Evolutionary conservation across 2,797 vertebrate species (phyloP), one percentile per base, ranked within the genome.

Genomic region (Picus viridis): DNA sequence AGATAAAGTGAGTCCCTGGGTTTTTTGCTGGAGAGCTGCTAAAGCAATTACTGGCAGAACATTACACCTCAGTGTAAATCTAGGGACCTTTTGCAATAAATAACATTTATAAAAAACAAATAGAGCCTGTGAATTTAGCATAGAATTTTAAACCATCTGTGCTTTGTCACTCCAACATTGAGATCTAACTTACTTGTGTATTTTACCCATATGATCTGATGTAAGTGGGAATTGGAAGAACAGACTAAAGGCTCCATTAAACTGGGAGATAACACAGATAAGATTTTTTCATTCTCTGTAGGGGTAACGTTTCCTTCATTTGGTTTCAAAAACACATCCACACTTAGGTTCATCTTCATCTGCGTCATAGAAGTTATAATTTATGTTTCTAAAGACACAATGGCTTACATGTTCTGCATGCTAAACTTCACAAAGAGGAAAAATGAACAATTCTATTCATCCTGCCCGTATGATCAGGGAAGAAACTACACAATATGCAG

Each of bases 61-160:
- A 95, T 77, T 93, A 72, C 72, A 89, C 75, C 81, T 94, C 69
- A 68, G 80, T 88, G 85, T 84, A 95, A 79, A 92, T 83, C 88
- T 83, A 87, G n/a, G 53, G 78, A 85, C 19, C 5, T 84, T 95
- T 79, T 88, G 63, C 61, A 94, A 94, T 90, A 90, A 95, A 96
- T 92, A 96, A 87, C 54, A 53, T 90, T 59, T 83, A 92, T 67
- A 85, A 93, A 94, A 94, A 86, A 94, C 22, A 84, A 81, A 34
- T 64, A 22, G 74, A 89, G 68, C 79, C 86, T 91, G 51, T 70
- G 65, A 94, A 86, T 95, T 77, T 75, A 93, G 53, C 63, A 76
- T 78, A 62, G 32, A 71, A 87, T 95, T 95, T 97, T 80, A 94
- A 96, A 94, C 86, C 77, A 83, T 95, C 93, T 95, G 88, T 89